phyloP scores from a whole-genome alignment of 2,797 vertebrate genomes.

The Zalophus californianus region DNA sequence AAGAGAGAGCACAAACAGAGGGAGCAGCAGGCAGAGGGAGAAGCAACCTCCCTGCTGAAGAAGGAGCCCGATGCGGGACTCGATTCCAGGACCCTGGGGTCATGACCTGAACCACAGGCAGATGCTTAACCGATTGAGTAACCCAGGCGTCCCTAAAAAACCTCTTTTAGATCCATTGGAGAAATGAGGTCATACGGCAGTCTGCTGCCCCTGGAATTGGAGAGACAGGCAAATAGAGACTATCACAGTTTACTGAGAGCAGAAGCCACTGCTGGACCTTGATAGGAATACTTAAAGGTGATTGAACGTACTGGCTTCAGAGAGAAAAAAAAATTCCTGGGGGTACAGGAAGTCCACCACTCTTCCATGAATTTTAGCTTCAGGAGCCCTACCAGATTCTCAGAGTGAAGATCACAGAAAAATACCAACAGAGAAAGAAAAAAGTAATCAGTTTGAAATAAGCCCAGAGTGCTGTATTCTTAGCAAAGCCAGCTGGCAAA shows the following conservation, averaged over 20 bases:
- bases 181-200: background rate
- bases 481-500: background rate
- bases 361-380: background rate
- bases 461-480: background rate
- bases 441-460: background rate
- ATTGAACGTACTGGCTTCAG: background rate
- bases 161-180: background rate
- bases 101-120: too few species aligned
- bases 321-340: background rate
- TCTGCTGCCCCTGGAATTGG: background rate
- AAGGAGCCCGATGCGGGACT: too few species aligned
- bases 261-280: background rate
- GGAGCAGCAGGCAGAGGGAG: too few species aligned
- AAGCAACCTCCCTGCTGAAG: too few species aligned
- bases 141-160: background rate
- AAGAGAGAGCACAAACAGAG: too few species aligned
- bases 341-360: background rate
- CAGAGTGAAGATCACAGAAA: background rate
- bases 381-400: background rate
- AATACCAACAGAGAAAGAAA: background rate
- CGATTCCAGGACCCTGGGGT: too few species aligned
- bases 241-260: background rate
- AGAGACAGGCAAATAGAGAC: background rate
- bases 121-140: too few species aligned
- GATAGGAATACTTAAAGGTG: background rate